Conservation (phyloP, 1,140 invertebrate genomes). For the Uloborus diversus region DNA sequence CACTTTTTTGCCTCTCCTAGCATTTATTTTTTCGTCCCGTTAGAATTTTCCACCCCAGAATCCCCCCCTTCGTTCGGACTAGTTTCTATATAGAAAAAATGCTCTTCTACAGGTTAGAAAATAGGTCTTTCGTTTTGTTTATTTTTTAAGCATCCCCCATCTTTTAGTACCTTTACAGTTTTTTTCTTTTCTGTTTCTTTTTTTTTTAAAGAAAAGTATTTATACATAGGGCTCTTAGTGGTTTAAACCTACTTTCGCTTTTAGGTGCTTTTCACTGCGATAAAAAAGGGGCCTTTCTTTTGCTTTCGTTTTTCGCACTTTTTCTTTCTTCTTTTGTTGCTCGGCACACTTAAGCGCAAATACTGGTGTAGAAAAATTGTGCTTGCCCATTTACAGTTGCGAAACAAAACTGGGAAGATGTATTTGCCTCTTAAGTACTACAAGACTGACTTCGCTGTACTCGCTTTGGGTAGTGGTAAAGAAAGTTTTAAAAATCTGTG, state of each 20-base stretch:
- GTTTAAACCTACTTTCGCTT: constrained; percentile 55
- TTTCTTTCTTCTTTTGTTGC: not conserved
- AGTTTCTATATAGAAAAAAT: not conserved
- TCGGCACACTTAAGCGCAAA: not conserved
- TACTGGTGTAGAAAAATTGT: constrained; percentile 19
- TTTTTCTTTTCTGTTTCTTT: too few species aligned
- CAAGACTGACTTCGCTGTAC: too few species aligned
- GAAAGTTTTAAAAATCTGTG: too few species aligned
- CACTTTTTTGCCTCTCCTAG: constrained; percentile 7
- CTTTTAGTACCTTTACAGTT: constrained; percentile 2
- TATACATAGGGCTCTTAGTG: constrained; percentile 38
- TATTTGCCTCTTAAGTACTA: too few species aligned
- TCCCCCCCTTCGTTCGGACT: not conserved
- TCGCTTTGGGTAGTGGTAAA: too few species aligned
- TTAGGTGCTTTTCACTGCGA: not conserved
- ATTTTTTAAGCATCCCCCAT: not conserved
- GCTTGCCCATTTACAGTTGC: constrained; percentile 10
- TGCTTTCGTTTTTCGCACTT: not conserved
- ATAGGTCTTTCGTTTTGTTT: constrained; percentile 27
- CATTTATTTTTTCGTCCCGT: constrained; percentile 37
- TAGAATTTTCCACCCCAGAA: not conserved
- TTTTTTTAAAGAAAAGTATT: constrained; percentile 43
- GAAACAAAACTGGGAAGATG: too few species aligned
- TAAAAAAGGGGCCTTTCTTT: not conserved
- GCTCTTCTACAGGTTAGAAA: constrained; percentile 49